Evolutionary conservation across 1,140 invertebrate genomes (phyloP), one percentile per base, ranked within the genome.

Genomic region (Nephotettix cincticeps): DNA sequence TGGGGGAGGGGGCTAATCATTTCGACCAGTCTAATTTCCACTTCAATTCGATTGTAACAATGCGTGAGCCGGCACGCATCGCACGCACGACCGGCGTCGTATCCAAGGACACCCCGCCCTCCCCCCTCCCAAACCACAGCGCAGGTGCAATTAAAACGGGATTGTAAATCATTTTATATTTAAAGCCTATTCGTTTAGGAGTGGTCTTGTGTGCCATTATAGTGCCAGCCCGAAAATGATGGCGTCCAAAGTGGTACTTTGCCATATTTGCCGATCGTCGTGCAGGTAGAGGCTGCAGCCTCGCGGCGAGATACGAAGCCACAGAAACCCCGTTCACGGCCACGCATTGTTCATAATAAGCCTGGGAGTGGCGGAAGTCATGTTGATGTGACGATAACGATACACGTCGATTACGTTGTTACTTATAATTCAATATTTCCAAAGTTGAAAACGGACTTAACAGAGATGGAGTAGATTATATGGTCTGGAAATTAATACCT

Each of bases 1-100:
- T 21, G 47, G 14, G n/a, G 21, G 47, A 21, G 19, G 47, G 47
- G 47, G n/a, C 47, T 51, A 51, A 51, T 51, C 47, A 51, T 51
- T 51, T 21, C 47, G n/a, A 51, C 47, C 47, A 51, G 14, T 9
- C 47, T 51, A 51, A 51, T 51, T 51, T n/a, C 47, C 47, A 51
- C 47, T 51, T 51, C 47, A 4, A 51, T 51, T 51, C 47, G 47
- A n/a, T n/a, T 51, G 47, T 51, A 51, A 51, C 47, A 51, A 51
- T 51, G 47, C 47, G 47, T 51, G 47, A 21, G 47, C n/a, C 47
- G n/a, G 47, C 47, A 51, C 47, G 47, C 47, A 21, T n/a, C 6
- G 47, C 47, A 51, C 47, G 47, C 47, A 51, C 47, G 47, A 21
- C 14, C 19, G 19, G 47, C n/a, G n/a, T 4, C 21, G 47, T 6